phyloP scores from a whole-genome alignment of 2,888 invertebrate species.

The Melanostoma scalare region DNA sequence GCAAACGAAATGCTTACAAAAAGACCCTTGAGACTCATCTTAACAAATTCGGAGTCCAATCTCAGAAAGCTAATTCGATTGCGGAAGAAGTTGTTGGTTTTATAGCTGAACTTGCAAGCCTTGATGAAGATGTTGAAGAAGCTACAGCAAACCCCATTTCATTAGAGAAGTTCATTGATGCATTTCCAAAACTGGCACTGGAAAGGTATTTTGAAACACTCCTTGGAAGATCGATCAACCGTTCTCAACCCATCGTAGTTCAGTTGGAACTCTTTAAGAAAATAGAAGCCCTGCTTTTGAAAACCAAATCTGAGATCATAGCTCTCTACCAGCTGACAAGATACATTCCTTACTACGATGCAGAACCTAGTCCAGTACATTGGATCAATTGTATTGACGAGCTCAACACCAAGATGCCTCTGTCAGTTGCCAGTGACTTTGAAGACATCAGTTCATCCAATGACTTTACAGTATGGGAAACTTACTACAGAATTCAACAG shows the following conservation, averaged over 20 bases:
- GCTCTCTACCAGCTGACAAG: conserved; percentile 78
- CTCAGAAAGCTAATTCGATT: conserved; percentile 75
- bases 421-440: conserved; percentile 16
- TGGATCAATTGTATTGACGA: conserved; percentile 46
- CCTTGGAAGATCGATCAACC: conserved; percentile 68
- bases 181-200: conserved; percentile 65
- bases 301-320: conserved; percentile 68
- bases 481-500: conserved; percentile 24
- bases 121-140: conserved; percentile 69
- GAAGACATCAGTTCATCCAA: conserved; percentile 17
- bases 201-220: conserved; percentile 74
- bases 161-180: conserved; percentile 74
- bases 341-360: conserved; percentile 77
- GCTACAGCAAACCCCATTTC: conserved; percentile 3
- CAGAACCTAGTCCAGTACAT: conserved; percentile 73
- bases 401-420: conserved; percentile 23
- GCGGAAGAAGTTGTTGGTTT: conserved; percentile 77
- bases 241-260: conserved; percentile 76
- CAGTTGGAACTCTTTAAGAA: conserved; percentile 75
- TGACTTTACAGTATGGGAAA: neutral
- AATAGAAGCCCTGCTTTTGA: conserved; percentile 66
- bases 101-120: conserved; percentile 74
- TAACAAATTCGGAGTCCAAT: conserved; percentile 76
- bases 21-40: conserved; percentile 77
- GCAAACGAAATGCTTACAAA: conserved; percentile 71